These are phyloP conservation scores for Amphiprion clarkii DNA, from an alignment of 2,797 vertebrate genomes.

Conservation along the genomic window DNA sequence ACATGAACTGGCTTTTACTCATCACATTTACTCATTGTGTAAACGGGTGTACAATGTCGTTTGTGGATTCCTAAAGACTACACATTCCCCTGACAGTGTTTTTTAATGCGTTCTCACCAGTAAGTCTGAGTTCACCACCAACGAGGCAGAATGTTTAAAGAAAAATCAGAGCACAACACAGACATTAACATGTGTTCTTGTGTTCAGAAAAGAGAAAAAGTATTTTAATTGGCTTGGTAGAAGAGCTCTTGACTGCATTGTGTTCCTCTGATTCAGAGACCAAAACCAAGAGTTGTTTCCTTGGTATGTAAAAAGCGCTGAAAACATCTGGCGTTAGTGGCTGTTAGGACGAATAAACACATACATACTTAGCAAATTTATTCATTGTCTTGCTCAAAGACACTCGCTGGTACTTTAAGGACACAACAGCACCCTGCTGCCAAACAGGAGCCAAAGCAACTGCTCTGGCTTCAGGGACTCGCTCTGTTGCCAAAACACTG, in stretches of 20 bases:
- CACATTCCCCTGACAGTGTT: too few species aligned
- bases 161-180: too few species aligned
- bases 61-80: too few species aligned
- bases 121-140: too few species aligned
- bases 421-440: conserved; percentile 20
- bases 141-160: too few species aligned
- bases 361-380: conserved; percentile 3
- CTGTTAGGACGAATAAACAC: background rate
- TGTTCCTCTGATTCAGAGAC: background rate
- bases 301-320: background rate
- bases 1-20: too few species aligned
- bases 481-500: conserved; percentile 38
- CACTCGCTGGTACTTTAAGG: conserved; percentile 24
- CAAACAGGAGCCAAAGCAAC: conserved; percentile 12
- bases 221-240: background rate
- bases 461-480: conserved; percentile 21
- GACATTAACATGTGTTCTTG: too few species aligned
- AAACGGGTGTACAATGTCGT: too few species aligned
- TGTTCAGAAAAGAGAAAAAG: too few species aligned
- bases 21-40: too few species aligned
- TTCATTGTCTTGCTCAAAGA: conserved; percentile 18
- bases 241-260: background rate
- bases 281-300: too few species aligned
- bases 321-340: background rate
- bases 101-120: too few species aligned